phyloP scores from a whole-genome alignment of 30 jellyfish, hydroid and myxozoan species.

The Aurelia aurita region DNA sequence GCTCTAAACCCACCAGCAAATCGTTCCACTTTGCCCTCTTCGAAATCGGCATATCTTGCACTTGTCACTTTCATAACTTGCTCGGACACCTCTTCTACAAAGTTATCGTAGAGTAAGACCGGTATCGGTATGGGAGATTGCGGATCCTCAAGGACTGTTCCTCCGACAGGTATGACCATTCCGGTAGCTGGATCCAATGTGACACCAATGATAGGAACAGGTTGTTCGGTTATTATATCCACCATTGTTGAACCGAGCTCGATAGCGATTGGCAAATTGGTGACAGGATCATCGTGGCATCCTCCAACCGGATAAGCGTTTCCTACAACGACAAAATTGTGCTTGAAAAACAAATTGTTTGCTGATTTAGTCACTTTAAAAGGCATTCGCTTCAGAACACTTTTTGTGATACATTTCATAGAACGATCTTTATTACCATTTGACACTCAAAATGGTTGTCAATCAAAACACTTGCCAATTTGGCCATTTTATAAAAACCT shows the following conservation, averaged over 20 bases:
- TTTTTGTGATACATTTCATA: too few species aligned
- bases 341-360: too few species aligned
- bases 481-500: too few species aligned
- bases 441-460: too few species aligned
- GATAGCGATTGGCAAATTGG: constrained; percentile 89
- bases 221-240: constrained; percentile 48
- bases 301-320: constrained; percentile 99
- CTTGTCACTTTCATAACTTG: constrained; percentile 88
- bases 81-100: constrained; percentile 74
- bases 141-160: constrained; percentile 76
- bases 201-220: constrained; percentile 83
- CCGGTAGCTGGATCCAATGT: constrained; percentile 86
- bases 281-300: constrained; percentile 80
- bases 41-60: constrained; percentile 72
- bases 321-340: constrained; percentile 61
- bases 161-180: constrained; percentile 93
- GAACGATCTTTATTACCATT: too few species aligned
- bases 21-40: constrained; percentile 67
- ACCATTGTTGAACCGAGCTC: constrained; percentile 82
- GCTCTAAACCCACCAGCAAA: constrained; percentile 94
- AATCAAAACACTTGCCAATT: too few species aligned
- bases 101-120: constrained; percentile 79
- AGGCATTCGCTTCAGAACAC: too few species aligned
- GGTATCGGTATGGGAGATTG: constrained; percentile 69
- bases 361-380: too few species aligned